Percentiles rank a stretch among this genome's conserved stretches.
phyloP scores from a whole-genome alignment of 2,888 invertebrate genomes.

The Tachina fera region DNA sequence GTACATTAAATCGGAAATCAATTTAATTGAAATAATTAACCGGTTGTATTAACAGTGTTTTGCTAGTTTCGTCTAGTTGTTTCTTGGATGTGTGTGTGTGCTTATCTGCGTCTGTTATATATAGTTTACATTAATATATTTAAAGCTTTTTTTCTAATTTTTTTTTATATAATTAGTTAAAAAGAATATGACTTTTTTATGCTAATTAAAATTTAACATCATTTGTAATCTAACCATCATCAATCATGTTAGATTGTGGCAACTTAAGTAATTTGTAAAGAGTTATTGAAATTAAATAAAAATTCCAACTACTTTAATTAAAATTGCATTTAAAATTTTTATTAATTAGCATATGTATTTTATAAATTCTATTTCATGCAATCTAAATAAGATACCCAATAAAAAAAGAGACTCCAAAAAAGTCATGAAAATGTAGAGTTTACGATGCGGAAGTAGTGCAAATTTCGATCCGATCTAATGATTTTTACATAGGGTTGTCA shows the following conservation, averaged over 20 bases:
- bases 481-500: too few species aligned
- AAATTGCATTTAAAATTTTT: not conserved
- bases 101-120: constrained; percentile 1
- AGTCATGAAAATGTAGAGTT: too few species aligned
- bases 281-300: not conserved
- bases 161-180: not conserved
- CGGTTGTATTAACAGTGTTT: constrained; percentile 38
- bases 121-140: constrained; percentile 4
- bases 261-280: not conserved
- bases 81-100: not conserved
- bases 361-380: too few species aligned
- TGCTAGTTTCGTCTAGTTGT: not conserved
- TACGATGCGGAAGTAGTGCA: too few species aligned
- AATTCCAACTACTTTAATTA: not conserved
- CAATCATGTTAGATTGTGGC: not conserved
- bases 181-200: constrained; percentile 1
- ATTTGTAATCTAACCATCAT: not conserved
- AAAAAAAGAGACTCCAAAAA: too few species aligned
- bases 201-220: constrained; percentile 7
- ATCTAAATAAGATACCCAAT: too few species aligned
- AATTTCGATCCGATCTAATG: too few species aligned
- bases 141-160: not conserved
- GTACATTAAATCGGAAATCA: constrained; percentile 54
- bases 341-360: too few species aligned
- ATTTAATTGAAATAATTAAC: constrained; percentile 62